These are phyloP conservation scores for Myotis lucifugus DNA, from an alignment of 2,113 vertebrate species.

Conservation along the genomic window DNA sequence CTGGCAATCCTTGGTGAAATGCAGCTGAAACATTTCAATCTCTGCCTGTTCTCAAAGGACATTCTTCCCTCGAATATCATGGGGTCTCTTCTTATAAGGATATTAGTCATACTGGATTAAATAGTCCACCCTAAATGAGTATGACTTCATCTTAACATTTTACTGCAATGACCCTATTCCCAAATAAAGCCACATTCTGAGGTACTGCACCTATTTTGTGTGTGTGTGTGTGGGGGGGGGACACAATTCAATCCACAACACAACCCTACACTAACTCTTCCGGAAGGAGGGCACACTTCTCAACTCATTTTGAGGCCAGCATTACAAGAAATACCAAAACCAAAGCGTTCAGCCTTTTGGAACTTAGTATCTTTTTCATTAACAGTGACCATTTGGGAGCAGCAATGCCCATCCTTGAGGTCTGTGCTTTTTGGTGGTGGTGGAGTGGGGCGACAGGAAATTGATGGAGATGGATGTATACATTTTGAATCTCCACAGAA, in stretches of 20 bases:
- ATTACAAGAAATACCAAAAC: constrained; percentile 42
- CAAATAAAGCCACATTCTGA: constrained; percentile 16
- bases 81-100: neutral
- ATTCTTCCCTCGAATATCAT: neutral
- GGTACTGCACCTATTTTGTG: neutral
- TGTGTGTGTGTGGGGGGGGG: neutral
- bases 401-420: neutral
- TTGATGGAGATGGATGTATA: neutral
- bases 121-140: neutral
- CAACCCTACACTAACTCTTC: neutral
- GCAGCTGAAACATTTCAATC: neutral
- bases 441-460: neutral
- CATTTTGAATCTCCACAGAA: constrained; percentile 7
- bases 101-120: neutral
- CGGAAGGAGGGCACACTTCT: neutral
- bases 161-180: neutral
- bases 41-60: neutral
- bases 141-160: neutral
- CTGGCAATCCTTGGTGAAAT: neutral
- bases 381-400: neutral
- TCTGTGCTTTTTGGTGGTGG: neutral
- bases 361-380: neutral
- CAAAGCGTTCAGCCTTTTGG: neutral
- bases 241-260: neutral
- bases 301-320: neutral